Evolutionary conservation across 2,797 vertebrate genomes (phyloP).

Genomic region (Orientallactaga sibirica): DNA sequence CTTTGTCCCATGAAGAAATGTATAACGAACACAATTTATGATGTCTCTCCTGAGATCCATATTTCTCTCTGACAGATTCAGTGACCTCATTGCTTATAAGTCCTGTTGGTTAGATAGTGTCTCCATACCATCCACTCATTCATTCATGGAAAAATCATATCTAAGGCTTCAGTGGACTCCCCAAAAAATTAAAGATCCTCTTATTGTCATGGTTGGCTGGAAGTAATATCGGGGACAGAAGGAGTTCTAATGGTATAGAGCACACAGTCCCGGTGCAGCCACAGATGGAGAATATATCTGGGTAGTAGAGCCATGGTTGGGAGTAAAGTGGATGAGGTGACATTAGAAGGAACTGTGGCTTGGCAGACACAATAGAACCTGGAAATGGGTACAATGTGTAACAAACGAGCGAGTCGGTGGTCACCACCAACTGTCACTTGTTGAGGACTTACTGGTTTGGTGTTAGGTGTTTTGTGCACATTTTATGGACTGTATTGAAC

Average conservation of each 20-base stretch:
- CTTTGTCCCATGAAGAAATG: constrained; percentile 48
- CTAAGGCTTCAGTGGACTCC: neutral
- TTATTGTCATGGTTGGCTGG: neutral
- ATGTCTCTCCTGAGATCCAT: neutral
- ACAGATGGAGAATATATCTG: neutral
- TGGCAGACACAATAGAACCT: neutral
- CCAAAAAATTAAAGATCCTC: neutral
- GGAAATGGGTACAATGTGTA: neutral
- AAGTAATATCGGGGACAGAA: neutral
- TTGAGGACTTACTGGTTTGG: accelerated
- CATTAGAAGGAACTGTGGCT: neutral
- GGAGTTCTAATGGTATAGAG: neutral
- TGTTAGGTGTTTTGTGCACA: neutral
- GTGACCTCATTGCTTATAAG: neutral
- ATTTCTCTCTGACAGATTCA: neutral
- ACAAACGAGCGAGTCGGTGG: neutral
- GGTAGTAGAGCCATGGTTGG: neutral
- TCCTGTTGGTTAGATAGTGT: neutral
- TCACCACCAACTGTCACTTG: neutral
- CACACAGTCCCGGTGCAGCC: neutral
- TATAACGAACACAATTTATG: neutral
- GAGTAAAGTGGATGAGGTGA: neutral
- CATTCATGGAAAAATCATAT: neutral
- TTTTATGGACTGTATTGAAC: neutral
- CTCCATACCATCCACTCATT: neutral